Percentiles rank a stretch among this genome's conserved stretches.
Conservation (phyloP, 2,888 invertebrate genomes). For the Ectemnius cavifrons region DNA sequence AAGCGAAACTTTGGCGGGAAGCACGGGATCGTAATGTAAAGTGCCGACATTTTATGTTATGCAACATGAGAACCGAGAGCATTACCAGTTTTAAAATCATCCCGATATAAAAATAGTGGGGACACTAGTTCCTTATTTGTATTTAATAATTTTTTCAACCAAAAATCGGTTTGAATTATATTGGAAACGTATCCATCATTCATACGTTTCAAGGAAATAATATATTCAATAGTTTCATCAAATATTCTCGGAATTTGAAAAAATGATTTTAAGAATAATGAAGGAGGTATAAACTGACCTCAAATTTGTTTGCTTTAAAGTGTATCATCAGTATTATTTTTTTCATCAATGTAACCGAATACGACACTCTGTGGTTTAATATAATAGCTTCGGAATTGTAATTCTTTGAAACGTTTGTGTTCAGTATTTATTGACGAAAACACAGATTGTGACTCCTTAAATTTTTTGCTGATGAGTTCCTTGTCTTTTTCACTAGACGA, state of each 20-base stretch:
- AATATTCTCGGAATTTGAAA: not conserved
- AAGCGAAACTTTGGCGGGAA: too few relatives aligned
- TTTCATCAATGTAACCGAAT: not conserved
- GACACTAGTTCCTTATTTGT: too few relatives aligned
- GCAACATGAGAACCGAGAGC: too few relatives aligned
- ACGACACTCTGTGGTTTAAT: not conserved
- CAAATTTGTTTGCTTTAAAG: not conserved
- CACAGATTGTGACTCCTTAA: not conserved
- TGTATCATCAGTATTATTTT: not conserved
- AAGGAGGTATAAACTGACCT: not conserved
- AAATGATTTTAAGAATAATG: not conserved
- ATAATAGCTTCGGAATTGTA: not conserved
- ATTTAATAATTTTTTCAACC: not conserved
- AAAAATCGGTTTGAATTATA: not conserved
- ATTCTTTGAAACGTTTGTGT: conserved; percentile 6
- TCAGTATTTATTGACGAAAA: conserved; percentile 7
- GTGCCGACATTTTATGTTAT: too few relatives aligned
- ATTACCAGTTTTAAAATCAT: too few relatives aligned
- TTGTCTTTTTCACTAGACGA: not conserved
- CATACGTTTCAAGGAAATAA: conserved; percentile 2
- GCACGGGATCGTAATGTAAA: too few relatives aligned
- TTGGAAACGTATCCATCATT: not conserved
- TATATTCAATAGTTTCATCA: not conserved
- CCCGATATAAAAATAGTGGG: too few relatives aligned
- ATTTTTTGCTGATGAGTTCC: not conserved